These are phyloP conservation scores for Aphodius sticticus DNA, from an alignment of 2,888 invertebrate genomes.

Conservation along the genomic window DNA sequence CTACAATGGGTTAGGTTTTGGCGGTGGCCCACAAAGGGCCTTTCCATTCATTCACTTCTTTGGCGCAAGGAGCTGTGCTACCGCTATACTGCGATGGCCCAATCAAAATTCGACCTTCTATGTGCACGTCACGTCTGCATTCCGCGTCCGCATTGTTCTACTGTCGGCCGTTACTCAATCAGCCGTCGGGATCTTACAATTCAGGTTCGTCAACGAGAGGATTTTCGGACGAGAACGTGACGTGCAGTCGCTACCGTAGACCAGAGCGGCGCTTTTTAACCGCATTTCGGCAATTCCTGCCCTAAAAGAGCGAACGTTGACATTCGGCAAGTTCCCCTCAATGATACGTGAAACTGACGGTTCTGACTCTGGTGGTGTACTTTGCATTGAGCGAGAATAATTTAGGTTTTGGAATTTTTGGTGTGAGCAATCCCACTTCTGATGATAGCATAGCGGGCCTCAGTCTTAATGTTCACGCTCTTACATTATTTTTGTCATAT, in stretches of 20 bases:
- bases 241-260: not conserved
- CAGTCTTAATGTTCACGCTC: no score
- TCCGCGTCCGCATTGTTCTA: constrained; percentile 55
- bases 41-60: constrained; percentile 24
- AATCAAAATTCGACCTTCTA: constrained; percentile 36
- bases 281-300: not conserved
- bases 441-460: no score
- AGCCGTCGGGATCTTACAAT: constrained; percentile 36
- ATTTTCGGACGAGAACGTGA: not conserved
- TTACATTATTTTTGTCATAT: no score
- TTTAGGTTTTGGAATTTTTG: no score
- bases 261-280: not conserved
- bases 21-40: constrained; percentile 16
- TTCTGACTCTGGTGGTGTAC: no score
- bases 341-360: no score
- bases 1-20: constrained; percentile 15
- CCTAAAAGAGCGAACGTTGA: not conserved
- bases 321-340: not conserved
- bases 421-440: no score
- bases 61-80: constrained; percentile 14
- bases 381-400: no score
- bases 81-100: constrained; percentile 7
- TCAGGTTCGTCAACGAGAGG: not conserved
- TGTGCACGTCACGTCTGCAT: constrained; percentile 54
- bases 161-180: constrained; percentile 60